Evolutionary conservation across 30 jellyfish, hydroid and myxozoan species (phyloP), one percentile per base, ranked within the genome.

Genomic region (Mastigias papua): DNA sequence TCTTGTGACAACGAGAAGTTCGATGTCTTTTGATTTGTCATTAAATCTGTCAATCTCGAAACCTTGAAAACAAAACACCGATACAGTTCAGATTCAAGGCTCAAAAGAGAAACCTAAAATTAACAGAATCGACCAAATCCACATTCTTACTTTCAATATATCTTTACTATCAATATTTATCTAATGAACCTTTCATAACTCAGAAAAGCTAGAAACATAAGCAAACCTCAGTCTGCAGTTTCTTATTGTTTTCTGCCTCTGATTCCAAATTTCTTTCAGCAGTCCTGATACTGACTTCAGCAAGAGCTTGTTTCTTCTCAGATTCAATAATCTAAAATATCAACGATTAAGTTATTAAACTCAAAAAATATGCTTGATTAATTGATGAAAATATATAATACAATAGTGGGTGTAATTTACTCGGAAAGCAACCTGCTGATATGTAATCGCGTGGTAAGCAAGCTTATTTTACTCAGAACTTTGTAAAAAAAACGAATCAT

Each of bases 1-100:
- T 96, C 99, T 70, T 94, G 98, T 2, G 98, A 94, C 81, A 96
- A 92, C 3, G 98, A 81, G 68, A 92, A 93, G 65, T 92, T 96
- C 5, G 99, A 92, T 1, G 99, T 82, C 87, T 96, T 96, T 48
- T 92, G 99, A 34, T 80, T 92, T 26, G 98, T 89, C 75, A 96
- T 96, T 37, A 92, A 54, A 50, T 89, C 95, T 34, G 89, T 80
- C 63, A 89, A 84, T 34, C 91, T 88, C 21, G 95, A 22, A 34
- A 91, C 91, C 99, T 96, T 1, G 10, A 63, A 63, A n/a, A 22
- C 20, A 23, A 23, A 27, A 23, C 10, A 49, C n/a, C 3, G 31
- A 10, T 35, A 48, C 15, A 57, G 46, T 10, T 48, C 54, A 3
- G 10, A 37, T 3, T 37, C 11, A 3, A 6, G 6, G 11, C 6